Evolutionary conservation across 1,140 invertebrate species (phyloP).

Genomic region (Carcinoscorpius rotundicauda): DNA sequence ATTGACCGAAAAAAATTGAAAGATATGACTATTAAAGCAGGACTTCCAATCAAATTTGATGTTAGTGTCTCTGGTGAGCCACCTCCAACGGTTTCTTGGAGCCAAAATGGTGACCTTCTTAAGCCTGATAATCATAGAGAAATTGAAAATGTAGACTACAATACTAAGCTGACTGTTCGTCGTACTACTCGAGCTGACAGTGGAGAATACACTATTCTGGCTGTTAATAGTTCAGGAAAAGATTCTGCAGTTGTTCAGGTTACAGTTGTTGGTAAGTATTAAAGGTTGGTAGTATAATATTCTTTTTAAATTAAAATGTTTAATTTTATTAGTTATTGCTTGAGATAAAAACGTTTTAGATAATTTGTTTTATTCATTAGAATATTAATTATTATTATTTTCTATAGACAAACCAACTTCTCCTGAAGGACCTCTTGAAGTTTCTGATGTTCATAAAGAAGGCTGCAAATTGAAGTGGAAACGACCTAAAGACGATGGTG

Average conservation of each 20-base stretch:
- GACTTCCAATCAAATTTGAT: conserved; percentile 79
- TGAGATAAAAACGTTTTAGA: too few species aligned
- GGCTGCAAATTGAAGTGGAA: conserved; percentile 35
- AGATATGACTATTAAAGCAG: conserved; percentile 75
- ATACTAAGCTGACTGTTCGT: conserved; percentile 72
- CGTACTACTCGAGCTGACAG: conserved; percentile 76
- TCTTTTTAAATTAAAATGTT: background rate
- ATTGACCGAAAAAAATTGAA: conserved; percentile 84
- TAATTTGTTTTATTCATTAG: too few species aligned
- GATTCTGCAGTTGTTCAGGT: conserved; percentile 86
- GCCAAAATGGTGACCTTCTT: conserved; percentile 41
- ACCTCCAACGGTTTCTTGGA: conserved; percentile 79
- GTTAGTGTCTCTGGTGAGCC: conserved; percentile 84
- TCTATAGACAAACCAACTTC: conserved; percentile 60
- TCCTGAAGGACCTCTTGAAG: conserved; percentile 81
- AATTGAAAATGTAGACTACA: conserved; percentile 69
- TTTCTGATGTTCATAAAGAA: conserved; percentile 42
- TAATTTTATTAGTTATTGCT: too few species aligned
- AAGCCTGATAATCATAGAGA: conserved; percentile 35
- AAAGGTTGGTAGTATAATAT: conserved; percentile 2
- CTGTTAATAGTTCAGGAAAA: conserved; percentile 85
- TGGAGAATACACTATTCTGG: conserved; percentile 78
- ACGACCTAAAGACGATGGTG: conserved; percentile 82
- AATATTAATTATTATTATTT: background rate
- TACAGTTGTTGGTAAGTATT: conserved; percentile 63